Evolutionary conservation across 2,888 invertebrate genomes (phyloP).

Genomic region (Teleogryllus oceanicus): DNA sequence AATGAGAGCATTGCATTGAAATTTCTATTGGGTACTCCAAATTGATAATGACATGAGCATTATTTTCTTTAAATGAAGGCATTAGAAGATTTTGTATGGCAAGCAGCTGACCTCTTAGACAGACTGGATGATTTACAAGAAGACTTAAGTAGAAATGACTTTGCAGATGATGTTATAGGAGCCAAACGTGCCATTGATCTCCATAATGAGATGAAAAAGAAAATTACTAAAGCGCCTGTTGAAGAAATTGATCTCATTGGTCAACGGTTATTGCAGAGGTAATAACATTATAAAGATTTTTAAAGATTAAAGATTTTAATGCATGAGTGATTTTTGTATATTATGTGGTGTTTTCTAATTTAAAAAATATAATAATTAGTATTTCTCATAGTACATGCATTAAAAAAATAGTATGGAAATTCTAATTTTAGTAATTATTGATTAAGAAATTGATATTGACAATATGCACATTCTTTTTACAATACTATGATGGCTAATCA

Average conservation of each 20-base stretch:
- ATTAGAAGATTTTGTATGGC: conserved; percentile 94
- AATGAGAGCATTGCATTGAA: too few relatives aligned
- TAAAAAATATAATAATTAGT: too few relatives aligned
- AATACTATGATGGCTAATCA: too few relatives aligned
- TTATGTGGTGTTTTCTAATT: too few relatives aligned
- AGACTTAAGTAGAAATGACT: conserved; percentile 87
- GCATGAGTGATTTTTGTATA: too few relatives aligned
- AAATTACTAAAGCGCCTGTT: conserved; percentile 88
- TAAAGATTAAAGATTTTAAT: too few relatives aligned
- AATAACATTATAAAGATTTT: conserved; percentile 9
- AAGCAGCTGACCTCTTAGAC: conserved; percentile 88
- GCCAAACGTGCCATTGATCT: conserved; percentile 89
- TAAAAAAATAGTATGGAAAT: too few relatives aligned
- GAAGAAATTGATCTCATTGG: conserved; percentile 91
- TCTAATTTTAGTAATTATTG: too few relatives aligned
- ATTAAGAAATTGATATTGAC: too few relatives aligned
- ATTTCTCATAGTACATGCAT: too few relatives aligned
- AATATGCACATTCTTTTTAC: too few relatives aligned
- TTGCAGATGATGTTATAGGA: conserved; percentile 90
- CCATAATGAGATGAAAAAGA: conserved; percentile 90
- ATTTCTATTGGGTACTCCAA: too few relatives aligned
- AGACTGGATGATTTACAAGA: conserved; percentile 90
- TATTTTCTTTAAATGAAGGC: conserved; percentile 52
- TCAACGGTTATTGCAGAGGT: conserved; percentile 58
- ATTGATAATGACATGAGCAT: background rate